phyloP scores from a whole-genome alignment of 92 coral and sea anemone species.

The Parazoanthus darwini region DNA sequence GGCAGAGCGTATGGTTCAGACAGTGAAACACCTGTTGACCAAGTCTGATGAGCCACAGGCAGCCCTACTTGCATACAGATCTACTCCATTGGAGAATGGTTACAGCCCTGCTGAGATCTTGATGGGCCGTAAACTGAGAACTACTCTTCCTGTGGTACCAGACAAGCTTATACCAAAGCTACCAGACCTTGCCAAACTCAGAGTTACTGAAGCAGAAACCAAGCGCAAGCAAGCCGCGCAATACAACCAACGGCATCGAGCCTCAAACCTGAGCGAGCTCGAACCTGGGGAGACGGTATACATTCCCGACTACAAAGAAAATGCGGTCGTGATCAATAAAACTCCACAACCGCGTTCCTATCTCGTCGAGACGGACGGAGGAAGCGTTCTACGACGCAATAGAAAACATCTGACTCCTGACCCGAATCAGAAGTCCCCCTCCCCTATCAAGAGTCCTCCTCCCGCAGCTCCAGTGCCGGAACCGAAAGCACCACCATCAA shows the following conservation, averaged over 20 bases:
- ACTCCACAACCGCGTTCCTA: neutral
- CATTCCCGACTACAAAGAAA: constrained; percentile 36
- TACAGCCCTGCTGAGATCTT: constrained; percentile 40
- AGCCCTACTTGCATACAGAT: constrained; percentile 49
- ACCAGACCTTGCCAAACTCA: constrained; percentile 30
- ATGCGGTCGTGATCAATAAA: constrained; percentile 36
- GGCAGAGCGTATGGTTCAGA: constrained; percentile 23
- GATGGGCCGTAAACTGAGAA: constrained; percentile 38
- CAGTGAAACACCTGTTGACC: constrained; percentile 42
- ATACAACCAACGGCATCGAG: constrained; percentile 8
- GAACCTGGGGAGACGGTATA: constrained; percentile 13
- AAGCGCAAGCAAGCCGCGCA: constrained; percentile 8
- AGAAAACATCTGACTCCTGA: constrained; percentile 45
- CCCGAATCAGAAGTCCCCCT: constrained; percentile 27
- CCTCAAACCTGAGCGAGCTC: constrained; percentile 13
- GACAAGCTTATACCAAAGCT: constrained; percentile 27
- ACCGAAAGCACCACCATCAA: neutral
- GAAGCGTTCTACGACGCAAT: constrained; percentile 23
- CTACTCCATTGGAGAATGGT: constrained; percentile 46
- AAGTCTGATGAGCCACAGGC: constrained; percentile 38
- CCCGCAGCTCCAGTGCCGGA: neutral
- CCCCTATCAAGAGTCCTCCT: constrained; percentile 32
- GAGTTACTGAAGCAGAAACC: neutral
- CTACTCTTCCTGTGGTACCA: constrained; percentile 43
- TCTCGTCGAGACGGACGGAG: neutral